phyloP scores from a whole-genome alignment of 2,888 invertebrate species.

The Caenorhabditis parvicauda region DNA sequence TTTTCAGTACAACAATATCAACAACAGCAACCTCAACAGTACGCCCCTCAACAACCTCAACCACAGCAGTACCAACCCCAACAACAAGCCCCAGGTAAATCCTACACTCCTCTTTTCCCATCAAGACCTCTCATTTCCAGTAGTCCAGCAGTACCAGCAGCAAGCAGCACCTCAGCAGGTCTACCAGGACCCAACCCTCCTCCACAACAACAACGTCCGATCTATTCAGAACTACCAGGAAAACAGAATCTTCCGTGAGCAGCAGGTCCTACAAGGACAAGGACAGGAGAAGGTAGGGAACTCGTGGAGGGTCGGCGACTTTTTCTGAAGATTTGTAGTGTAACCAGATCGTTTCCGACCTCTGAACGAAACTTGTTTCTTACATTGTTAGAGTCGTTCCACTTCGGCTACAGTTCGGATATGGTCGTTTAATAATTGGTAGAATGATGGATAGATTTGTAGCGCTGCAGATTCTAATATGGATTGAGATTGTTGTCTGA shows the following conservation, averaged over 20 bases:
- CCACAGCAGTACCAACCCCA: slow-evolving; percentile 12
- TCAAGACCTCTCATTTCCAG: too few species aligned
- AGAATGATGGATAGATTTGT: too few species aligned
- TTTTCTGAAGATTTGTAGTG: too few species aligned
- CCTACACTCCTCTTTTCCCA: too few species aligned
- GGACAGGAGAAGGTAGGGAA: slow-evolving; percentile 24
- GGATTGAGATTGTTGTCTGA: too few species aligned
- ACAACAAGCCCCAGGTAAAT: slow-evolving; percentile 12
- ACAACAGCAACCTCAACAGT: slow-evolving; percentile 20
- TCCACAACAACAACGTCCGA: slow-evolving; percentile 19
- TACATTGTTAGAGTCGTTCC: too few species aligned
- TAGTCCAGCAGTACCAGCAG: slow-evolving; percentile 24
- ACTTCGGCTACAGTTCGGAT: too few species aligned
- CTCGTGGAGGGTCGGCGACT: too few species aligned
- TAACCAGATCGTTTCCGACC: too few species aligned
- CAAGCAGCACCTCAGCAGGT: slow-evolving; percentile 10
- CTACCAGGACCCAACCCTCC: slow-evolving; percentile 9
- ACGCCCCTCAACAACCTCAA: slow-evolving; percentile 18
- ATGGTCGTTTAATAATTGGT: too few species aligned
- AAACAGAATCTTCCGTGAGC: slow-evolving; percentile 26
- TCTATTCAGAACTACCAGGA: slow-evolving; percentile 16
- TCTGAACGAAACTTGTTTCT: too few species aligned
- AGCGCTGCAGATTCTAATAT: too few species aligned
- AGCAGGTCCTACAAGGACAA: slow-evolving; percentile 15
- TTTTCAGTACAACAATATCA: slow-evolving; percentile 17